Percentiles rank a stretch among this genome's conserved stretches.
Conservation (phyloP, 2,888 invertebrate species). For the Chaitophorus viminalis region DNA sequence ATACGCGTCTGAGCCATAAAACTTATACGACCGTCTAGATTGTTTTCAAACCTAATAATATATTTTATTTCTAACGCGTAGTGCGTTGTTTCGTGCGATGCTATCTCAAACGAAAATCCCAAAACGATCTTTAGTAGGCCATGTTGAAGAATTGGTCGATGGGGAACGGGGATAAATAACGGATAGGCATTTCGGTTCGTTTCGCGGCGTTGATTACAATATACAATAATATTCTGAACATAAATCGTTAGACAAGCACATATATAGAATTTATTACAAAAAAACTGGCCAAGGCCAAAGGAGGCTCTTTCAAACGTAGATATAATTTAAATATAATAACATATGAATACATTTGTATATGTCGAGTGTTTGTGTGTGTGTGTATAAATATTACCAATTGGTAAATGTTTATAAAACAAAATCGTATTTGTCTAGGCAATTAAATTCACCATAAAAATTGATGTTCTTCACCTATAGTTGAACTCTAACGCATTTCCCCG, state of each 20-base stretch:
- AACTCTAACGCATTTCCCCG: no score
- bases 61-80: slow-evolving; percentile 20
- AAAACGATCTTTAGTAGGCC: background rate
- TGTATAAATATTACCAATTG: no score
- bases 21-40: slow-evolving; percentile 33
- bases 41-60: slow-evolving; percentile 35
- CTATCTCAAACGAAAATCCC: slow-evolving; percentile 29
- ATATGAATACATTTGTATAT: no score
- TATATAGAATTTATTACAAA: background rate
- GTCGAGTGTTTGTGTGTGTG: no score
- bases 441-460: no score
- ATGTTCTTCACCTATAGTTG: no score
- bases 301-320: no score
- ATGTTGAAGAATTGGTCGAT: background rate
- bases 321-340: no score
- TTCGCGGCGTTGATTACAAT: background rate
- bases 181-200: background rate
- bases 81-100: background rate
- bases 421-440: no score
- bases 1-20: slow-evolving; percentile 14
- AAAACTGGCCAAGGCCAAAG: no score
- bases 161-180: background rate
- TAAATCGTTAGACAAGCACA: background rate
- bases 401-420: no score
- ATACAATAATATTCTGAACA: background rate